phyloP scores from a whole-genome alignment of 2,888 invertebrate genomes.

The Lucinisca nassula region DNA sequence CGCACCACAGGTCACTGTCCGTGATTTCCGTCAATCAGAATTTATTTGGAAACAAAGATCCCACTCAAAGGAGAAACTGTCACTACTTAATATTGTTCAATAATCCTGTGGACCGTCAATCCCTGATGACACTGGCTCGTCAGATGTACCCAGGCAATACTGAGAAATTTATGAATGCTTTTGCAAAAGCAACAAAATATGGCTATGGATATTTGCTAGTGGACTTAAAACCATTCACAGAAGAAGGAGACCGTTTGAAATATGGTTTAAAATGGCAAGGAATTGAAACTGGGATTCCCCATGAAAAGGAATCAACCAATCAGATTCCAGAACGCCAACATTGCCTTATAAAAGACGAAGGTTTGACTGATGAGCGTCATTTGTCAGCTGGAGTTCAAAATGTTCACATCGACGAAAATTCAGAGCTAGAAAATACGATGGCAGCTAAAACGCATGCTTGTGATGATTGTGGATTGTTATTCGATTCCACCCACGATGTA shows the following conservation, averaged over 20 bases:
- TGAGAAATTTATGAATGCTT: background rate
- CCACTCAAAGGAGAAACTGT: constrained; percentile 65
- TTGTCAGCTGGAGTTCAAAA: constrained; percentile 15
- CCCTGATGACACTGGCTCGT: constrained; percentile 55
- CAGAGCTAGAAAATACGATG: background rate
- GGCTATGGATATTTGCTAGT: constrained; percentile 10
- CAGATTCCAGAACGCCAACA: background rate
- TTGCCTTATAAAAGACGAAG: background rate
- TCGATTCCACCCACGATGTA: constrained; percentile 45
- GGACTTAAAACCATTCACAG: constrained; percentile 13
- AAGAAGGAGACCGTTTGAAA: background rate
- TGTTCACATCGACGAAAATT: constrained; percentile 17
- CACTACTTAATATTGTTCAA: constrained; percentile 61
- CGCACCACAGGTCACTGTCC: constrained; percentile 55
- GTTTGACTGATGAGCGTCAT: background rate
- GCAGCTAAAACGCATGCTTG: constrained; percentile 21
- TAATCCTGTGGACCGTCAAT: constrained; percentile 56
- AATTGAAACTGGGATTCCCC: background rate
- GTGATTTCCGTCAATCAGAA: constrained; percentile 55
- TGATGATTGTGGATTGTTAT: constrained; percentile 56
- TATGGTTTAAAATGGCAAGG: background rate
- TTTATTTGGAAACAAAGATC: constrained; percentile 55
- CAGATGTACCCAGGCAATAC: constrained; percentile 57
- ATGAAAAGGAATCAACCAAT: background rate
- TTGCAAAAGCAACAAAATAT: constrained; percentile 22